Conservation (phyloP, 2,888 invertebrate species). For the Pollenia amentaria region DNA sequence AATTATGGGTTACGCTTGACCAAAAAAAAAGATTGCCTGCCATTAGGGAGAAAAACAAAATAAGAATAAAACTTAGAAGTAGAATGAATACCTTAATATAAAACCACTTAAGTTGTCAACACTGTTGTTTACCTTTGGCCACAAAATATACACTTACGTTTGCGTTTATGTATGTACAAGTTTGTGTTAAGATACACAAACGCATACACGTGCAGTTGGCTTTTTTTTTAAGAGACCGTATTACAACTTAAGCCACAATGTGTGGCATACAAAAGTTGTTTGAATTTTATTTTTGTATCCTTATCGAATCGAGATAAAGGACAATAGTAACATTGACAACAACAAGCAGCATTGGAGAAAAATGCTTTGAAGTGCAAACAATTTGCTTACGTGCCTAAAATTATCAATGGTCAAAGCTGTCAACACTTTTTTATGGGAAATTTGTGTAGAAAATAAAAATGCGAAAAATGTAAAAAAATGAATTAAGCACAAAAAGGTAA, state of each 20-base stretch:
- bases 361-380: constrained; percentile 76
- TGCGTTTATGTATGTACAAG: neutral
- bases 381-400: constrained; percentile 76
- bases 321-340: constrained; percentile 15
- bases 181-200: neutral
- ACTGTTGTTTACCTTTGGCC: constrained; percentile 45
- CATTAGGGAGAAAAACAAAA: neutral
- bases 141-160: neutral
- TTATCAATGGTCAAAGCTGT: constrained; percentile 74
- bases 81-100: constrained; percentile 57
- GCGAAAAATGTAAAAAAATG: constrained; percentile 14
- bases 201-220: constrained; percentile 2
- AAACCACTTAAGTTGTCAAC: constrained; percentile 75
- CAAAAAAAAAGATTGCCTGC: constrained; percentile 38
- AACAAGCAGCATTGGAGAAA: constrained; percentile 32
- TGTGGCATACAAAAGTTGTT: constrained; percentile 43
- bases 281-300: constrained; percentile 28
- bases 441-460: constrained; percentile 40
- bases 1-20: constrained; percentile 73
- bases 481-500: constrained; percentile 34
- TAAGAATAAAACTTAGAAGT: constrained; percentile 13
- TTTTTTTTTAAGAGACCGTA: neutral
- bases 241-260: constrained; percentile 50
- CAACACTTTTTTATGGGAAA: constrained; percentile 64
- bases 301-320: constrained; percentile 50